Evolutionary conservation across 2,888 invertebrate genomes (phyloP), one percentile per base, ranked within the genome.

Genomic region (Melipona beecheii): DNA sequence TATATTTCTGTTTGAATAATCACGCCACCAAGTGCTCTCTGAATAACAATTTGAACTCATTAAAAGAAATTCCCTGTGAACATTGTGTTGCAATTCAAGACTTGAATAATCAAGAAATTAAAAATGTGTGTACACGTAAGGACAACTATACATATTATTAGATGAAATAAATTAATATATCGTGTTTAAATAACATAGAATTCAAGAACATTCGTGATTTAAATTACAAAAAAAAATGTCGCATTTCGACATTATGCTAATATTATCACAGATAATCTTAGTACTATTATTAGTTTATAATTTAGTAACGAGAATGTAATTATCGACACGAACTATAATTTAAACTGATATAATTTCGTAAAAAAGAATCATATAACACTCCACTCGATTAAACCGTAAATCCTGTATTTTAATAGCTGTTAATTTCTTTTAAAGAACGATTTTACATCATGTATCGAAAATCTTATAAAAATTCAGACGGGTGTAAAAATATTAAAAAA

Each of bases 1-100:
- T 68, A 52, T 66, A 68, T 62, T 72, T 78, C 43, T 49, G 11
- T 54, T 54, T 72, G 54, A 81, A 68, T 62, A 81, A 54, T 17
- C 36, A 24, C 11, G n/a, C 19, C 15, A 31, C 5, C 54, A 69
- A 82, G 27, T 58, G n/a, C 24, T 60, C 56, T 52, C 36, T 36
- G 27, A 43, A 27, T 27, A 73, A 52, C 54, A 73, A 73, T 73
- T 78, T 62, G 4, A 78, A 49, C 60, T 54, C 43, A 19, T 78
- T 72, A 56, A 6, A 31, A 27, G 17, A 36, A 52, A 78, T 68
- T 66, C 73, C 36, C 21, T 21, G 15, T 17, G 21, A 31, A 50
- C 65, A 50, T 56, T 58, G 2, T 52, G 36, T 36, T 52, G 0
- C 21, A 19, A 27, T 49, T 58, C 60, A 21, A n/a, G 24, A 11